A percentile compares a stretch with the other conserved stretches of the same genome.
phyloP scores from a whole-genome alignment of 2,113 vertebrate genomes.

The Nothobranchius kuhntae region DNA sequence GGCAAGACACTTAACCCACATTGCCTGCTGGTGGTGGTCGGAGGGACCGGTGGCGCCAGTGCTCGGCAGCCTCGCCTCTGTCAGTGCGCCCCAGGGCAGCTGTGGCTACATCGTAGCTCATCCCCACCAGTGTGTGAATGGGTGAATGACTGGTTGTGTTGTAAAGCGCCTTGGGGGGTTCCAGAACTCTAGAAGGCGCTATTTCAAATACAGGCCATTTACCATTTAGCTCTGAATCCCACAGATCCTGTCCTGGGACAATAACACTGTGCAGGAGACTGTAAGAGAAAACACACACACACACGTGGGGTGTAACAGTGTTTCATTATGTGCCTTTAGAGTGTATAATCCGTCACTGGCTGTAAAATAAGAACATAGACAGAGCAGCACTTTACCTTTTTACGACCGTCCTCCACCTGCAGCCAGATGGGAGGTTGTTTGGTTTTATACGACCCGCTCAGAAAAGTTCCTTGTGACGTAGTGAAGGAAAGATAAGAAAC shows the following conservation, averaged over 20 bases:
- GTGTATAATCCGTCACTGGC: constrained; percentile 14
- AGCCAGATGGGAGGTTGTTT: constrained; percentile 38
- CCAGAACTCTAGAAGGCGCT: too few relatives aligned
- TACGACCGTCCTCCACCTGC: constrained; percentile 40
- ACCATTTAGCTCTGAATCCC: constrained; percentile 10
- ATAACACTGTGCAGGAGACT: constrained; percentile 39
- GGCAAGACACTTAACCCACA: too few relatives aligned
- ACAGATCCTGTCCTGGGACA: constrained; percentile 43
- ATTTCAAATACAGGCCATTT: too few relatives aligned
- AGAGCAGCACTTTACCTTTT: constrained; percentile 13
- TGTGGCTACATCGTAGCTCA: too few relatives aligned
- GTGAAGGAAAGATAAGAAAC: constrained; percentile 24
- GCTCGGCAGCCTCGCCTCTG: too few relatives aligned
- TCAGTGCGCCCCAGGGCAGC: too few relatives aligned
- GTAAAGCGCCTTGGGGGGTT: too few relatives aligned
- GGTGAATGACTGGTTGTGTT: too few relatives aligned
- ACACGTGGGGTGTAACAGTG: constrained; percentile 25
- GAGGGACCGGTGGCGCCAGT: too few relatives aligned
- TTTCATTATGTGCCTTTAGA: too few relatives aligned
- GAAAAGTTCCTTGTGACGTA: constrained; percentile 26
- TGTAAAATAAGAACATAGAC: constrained; percentile 42
- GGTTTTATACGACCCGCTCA: constrained; percentile 23
- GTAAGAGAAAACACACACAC: constrained; percentile 9
- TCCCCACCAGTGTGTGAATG: too few relatives aligned
- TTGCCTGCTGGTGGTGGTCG: too few relatives aligned